Evolutionary conservation across 2,888 invertebrate species (phyloP), one percentile per base, ranked within the genome.

Genomic region (Dolichomitus sp.): DNA sequence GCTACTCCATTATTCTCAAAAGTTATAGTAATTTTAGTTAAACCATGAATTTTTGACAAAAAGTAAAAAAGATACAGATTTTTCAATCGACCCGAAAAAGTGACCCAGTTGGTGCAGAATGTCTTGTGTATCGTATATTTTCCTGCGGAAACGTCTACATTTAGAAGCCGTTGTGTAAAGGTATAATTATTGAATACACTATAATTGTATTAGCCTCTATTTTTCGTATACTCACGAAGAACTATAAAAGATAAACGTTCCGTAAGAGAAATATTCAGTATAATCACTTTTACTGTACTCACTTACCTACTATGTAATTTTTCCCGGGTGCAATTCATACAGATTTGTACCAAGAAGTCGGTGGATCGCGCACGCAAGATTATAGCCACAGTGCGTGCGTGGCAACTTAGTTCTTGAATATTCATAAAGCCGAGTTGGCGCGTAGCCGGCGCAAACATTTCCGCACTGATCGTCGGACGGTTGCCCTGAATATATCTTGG

Each of bases 401-500:
- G 69, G 66, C 73, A 59, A 69, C 52, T 69, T 33, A 57, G 37
- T 73, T 79, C 48, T 77, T 86, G 86, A 86, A 86, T 86, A 86
- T 86, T 86, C 86, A 86, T 86, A 83, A 82, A 78, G 69, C 17
- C 59, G 33, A 23, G n/a, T 54, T 50, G 69, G 42, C 54, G 48
- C 80, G 52, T 40, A 37, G 40, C 33, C 37, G 37, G 42, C 68
- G 42, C 68, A 42, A 76, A 79, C 76, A 81, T 79, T 76, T 79
- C 66, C 61, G 72, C 68, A 66, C 73, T 61, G 66, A 69, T 57
- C 73, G 73, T 73, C 76, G 61, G 54, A 61, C 68, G 65, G 50
- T 57, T 84, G 81, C 79, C 83, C 76, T 79, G 80, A 84, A 85
- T 84, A 80, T 79, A 82, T 80, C 77, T 81, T 52, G 45, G 65